These are phyloP conservation scores for Muscina levida DNA, from an alignment of 2,888 invertebrate genomes.

Conservation along the genomic window DNA sequence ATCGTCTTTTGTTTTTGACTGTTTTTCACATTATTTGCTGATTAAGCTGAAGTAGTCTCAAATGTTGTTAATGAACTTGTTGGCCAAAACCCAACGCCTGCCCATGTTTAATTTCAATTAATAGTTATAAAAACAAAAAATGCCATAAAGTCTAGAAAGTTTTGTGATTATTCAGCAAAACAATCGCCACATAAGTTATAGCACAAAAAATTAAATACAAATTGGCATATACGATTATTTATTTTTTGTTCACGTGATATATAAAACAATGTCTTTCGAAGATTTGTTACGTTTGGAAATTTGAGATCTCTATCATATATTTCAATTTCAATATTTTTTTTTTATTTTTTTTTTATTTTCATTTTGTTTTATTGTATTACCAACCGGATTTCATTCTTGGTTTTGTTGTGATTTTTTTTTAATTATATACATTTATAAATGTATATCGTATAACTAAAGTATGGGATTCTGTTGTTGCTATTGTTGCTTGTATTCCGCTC, in stretches of 20 bases:
- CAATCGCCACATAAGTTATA: background rate
- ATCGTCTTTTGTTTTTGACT: background rate
- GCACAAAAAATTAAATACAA: background rate
- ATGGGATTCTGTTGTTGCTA: background rate
- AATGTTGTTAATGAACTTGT: constrained; percentile 58
- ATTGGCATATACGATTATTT: background rate
- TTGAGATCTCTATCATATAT: background rate
- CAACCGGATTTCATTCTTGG: constrained; percentile 20
- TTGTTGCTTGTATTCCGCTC: background rate
- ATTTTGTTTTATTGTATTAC: no score
- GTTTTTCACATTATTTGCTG: constrained; percentile 7
- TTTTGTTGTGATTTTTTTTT: constrained; percentile 4
- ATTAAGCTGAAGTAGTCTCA: constrained; percentile 37
- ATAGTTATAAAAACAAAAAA: background rate
- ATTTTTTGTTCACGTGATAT: background rate
- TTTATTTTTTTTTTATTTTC: background rate
- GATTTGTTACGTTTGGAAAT: background rate
- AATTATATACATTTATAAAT: background rate
- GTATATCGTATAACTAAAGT: background rate
- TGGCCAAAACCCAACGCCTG: background rate
- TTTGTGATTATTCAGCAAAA: constrained; percentile 36
- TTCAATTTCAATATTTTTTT: background rate
- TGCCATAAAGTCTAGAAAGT: constrained; percentile 50
- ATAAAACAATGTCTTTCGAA: background rate
- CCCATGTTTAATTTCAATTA: background rate